Base-by-base conservation (phyloP, 1,140 invertebrate genomes). In the Drosophila kohkoa region DNA sequence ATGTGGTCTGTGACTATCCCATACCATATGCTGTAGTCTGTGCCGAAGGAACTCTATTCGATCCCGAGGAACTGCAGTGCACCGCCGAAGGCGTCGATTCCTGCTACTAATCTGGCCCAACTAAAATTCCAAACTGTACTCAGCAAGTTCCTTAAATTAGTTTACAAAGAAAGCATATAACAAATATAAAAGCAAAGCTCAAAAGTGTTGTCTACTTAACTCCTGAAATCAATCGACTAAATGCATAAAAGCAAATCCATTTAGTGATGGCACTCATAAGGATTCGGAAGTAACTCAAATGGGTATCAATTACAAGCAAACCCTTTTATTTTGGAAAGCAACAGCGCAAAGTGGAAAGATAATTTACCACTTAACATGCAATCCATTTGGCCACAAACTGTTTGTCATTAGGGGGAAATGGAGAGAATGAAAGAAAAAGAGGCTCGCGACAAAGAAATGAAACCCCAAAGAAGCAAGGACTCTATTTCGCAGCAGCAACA, bases 311-410 rank as follows among this genome's bases (percentile, higher is more conserved):
- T 71, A 83, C 82, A 88, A 41, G 66, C 67, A 89, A 89, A 81
- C 77, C 85, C 68, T 81, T 87, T 87, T 25, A 25, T 25, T 38
- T 77, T 45, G 16, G 5, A 6, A 8, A 58, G n/a, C 62, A 10
- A 54, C n/a, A 43, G 30, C 55, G 52, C 13, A 48, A 67, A 58
- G 63, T 64, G 35, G 64, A 66, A 82, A 65, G 69, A 88, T 88
- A 89, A 80, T 83, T 81, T 81, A 69, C 80, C 83, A 88, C 85
- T 88, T 83, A 83, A 80, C 74, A 80, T 75, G 35, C 58, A 57
- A 76, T 63, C 82, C 77, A 77, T 69, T 41, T 60, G 66, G 62
- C 77, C 75, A 68, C 81, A 79, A 76, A 69, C 45, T 60, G 80
- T 64, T 74, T 74, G 77, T 63, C 64, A 79, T 79, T 79, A 15